Percentiles rank a stretch among this genome's conserved stretches.
Conservation (phyloP, 2,113 vertebrate genomes). For the Syngnathus floridae region DNA sequence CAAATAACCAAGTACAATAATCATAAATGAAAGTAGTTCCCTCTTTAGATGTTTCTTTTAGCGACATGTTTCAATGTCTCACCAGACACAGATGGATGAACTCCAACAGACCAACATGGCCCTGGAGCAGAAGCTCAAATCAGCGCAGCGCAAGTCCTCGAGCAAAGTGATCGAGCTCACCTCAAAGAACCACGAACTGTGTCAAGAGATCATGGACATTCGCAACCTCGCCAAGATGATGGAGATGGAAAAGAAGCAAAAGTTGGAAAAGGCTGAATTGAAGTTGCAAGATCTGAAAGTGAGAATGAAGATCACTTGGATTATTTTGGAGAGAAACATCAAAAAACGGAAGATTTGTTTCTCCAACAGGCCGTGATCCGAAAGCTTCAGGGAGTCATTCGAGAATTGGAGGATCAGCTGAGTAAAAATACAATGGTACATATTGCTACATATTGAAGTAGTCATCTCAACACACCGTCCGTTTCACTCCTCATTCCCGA, state of each 20-base stretch:
- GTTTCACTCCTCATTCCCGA: neutral
- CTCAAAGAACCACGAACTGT: constrained; percentile 88
- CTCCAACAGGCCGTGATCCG: constrained; percentile 81
- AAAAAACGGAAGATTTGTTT: constrained; percentile 19
- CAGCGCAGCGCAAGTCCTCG: constrained; percentile 78
- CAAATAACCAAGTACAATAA: constrained; percentile 75
- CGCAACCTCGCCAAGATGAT: constrained; percentile 86
- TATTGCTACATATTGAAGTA: neutral
- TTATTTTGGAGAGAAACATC: neutral
- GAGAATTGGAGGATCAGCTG: constrained; percentile 78
- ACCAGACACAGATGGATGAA: constrained; percentile 79
- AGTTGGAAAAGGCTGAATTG: constrained; percentile 83
- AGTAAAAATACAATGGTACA: constrained; percentile 77
- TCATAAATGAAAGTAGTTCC: neutral
- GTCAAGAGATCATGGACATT: constrained; percentile 88
- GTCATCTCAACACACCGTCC: too few relatives aligned
- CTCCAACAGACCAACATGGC: constrained; percentile 85
- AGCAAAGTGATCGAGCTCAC: constrained; percentile 83
- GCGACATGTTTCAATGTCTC: neutral
- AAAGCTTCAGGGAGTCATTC: constrained; percentile 78
- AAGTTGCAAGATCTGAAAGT: constrained; percentile 89
- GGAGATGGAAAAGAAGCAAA: constrained; percentile 86
- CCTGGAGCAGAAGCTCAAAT: constrained; percentile 80
- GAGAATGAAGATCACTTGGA: constrained; percentile 10
- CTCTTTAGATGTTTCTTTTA: neutral